phyloP scores from a whole-genome alignment of 2,113 vertebrate species.

The Myotis lucifugus region DNA sequence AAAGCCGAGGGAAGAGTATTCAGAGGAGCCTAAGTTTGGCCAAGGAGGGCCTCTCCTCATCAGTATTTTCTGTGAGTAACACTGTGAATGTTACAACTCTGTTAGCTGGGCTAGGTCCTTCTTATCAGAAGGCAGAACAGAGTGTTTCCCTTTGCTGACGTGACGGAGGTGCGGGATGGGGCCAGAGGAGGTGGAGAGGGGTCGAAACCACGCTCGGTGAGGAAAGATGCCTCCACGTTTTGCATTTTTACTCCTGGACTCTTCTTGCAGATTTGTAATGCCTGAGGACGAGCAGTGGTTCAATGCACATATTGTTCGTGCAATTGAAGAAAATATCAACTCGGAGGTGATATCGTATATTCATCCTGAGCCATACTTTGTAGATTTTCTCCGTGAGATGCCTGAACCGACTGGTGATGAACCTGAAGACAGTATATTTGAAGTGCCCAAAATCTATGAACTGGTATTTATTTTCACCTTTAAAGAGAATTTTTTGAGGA shows the following conservation, averaged over 20 bases:
- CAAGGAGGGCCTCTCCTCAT: neutral
- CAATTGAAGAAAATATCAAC: constrained; percentile 81
- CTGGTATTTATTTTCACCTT: constrained; percentile 80
- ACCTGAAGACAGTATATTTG: constrained; percentile 82
- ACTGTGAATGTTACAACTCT: neutral
- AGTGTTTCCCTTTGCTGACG: neutral
- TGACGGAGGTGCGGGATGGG: neutral
- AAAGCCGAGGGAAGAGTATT: neutral
- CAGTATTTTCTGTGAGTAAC: neutral
- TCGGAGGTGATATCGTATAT: constrained; percentile 40
- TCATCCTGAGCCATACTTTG: constrained; percentile 84
- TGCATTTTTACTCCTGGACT: neutral
- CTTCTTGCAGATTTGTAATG: constrained; percentile 82
- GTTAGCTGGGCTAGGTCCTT: neutral
- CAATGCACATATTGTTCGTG: constrained; percentile 71
- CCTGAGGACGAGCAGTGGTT: constrained; percentile 86
- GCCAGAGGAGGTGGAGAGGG: neutral
- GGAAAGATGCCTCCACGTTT: neutral
- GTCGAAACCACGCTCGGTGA: neutral
- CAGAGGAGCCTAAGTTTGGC: neutral
- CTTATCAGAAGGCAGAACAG: neutral
- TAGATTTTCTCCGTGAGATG: constrained; percentile 86
- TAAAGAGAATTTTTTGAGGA: neutral
- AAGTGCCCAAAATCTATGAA: constrained; percentile 87
- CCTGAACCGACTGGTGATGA: constrained; percentile 87